Evolutionary conservation across 2,888 invertebrate genomes (phyloP).

Genomic region (Aphodius sticticus): DNA sequence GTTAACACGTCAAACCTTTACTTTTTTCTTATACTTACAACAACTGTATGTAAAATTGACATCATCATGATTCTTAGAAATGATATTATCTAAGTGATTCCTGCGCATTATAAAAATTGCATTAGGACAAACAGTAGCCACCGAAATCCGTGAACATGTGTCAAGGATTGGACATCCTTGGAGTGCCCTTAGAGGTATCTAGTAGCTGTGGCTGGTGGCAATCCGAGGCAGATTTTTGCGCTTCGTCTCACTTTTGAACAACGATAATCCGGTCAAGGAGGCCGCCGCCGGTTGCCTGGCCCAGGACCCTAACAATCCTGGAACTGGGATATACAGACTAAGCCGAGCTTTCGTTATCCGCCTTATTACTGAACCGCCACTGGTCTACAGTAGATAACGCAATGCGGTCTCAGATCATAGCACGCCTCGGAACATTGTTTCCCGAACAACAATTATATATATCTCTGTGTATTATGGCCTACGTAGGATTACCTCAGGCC

Average conservation of each 20-base stretch:
- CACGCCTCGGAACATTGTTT: slow-evolving; percentile 41
- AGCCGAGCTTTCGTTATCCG: slow-evolving; percentile 42
- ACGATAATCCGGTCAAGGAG: slow-evolving; percentile 32
- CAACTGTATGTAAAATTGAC: not conserved
- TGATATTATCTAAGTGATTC: not conserved
- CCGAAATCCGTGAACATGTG: not conserved
- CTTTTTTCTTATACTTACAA: too few species aligned
- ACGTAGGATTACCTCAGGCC: not conserved
- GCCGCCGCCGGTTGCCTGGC: slow-evolving; percentile 26
- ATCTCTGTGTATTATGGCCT: not conserved
- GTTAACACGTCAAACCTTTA: too few species aligned
- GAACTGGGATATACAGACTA: slow-evolving; percentile 20
- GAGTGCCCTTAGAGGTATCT: not conserved
- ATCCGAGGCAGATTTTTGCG: slow-evolving; percentile 4
- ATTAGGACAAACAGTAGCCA: not conserved
- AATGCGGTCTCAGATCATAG: slow-evolving; percentile 43
- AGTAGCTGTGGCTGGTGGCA: not conserved
- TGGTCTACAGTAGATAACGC: slow-evolving; percentile 42
- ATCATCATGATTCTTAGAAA: not conserved
- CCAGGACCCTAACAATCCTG: slow-evolving; percentile 26
- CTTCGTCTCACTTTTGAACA: not conserved
- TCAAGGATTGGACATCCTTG: not conserved
- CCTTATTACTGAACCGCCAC: slow-evolving; percentile 43
- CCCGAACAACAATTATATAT: slow-evolving; percentile 42
- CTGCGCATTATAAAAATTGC: not conserved